Conservation (phyloP, 2,888 invertebrate species). For the Malthinus flaveolus region DNA sequence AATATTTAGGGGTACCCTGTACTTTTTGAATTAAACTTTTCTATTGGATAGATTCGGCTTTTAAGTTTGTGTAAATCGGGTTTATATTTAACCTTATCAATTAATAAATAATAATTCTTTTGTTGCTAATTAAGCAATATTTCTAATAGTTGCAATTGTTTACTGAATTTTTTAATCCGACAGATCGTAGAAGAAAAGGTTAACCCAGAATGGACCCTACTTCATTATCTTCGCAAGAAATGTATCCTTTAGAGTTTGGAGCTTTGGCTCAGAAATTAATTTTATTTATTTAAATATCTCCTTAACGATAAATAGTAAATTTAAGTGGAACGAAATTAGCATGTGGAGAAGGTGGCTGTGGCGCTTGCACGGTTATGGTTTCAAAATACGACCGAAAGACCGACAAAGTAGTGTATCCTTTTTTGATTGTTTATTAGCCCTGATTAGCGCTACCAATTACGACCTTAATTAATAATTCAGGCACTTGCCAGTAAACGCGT, state of each 20-base stretch:
- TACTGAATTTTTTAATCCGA: background rate
- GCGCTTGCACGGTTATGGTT: constrained; percentile 93
- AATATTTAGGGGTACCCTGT: too few relatives aligned
- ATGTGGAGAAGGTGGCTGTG: constrained; percentile 94
- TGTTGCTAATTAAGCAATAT: too few relatives aligned
- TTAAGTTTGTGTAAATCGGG: too few relatives aligned
- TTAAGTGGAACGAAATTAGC: constrained; percentile 89
- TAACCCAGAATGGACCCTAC: constrained; percentile 83
- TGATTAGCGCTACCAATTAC: background rate
- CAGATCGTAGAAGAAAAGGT: constrained; percentile 73
- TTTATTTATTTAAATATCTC: constrained; percentile 14
- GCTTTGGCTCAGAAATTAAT: background rate
- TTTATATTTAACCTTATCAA: too few relatives aligned
- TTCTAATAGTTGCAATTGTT: too few relatives aligned
- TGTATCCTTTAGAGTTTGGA: constrained; percentile 61
- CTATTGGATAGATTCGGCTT: too few relatives aligned
- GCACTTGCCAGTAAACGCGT: constrained; percentile 86
- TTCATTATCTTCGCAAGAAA: constrained; percentile 79
- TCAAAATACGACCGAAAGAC: constrained; percentile 68
- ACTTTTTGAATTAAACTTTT: too few relatives aligned
- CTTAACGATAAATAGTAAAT: constrained; percentile 57
- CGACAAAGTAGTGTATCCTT: constrained; percentile 61
- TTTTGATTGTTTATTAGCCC: background rate
- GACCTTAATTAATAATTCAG: constrained; percentile 50
- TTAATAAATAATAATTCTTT: too few relatives aligned